These are phyloP conservation scores for Pyrrhura leucotis DNA, from an alignment of 2,797 vertebrate genomes.

Conservation along the genomic window DNA sequence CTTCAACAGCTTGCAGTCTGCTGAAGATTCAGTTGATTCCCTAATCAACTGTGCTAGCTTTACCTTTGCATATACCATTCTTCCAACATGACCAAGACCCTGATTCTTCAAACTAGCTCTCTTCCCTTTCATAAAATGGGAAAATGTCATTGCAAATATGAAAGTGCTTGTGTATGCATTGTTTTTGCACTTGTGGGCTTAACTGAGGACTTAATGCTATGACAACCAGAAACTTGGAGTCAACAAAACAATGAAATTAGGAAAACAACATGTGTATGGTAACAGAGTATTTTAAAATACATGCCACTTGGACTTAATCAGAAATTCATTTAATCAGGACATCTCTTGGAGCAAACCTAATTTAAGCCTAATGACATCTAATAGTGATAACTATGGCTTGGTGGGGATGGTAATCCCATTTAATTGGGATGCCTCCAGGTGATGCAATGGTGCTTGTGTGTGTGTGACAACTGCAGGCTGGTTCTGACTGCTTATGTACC, in stretches of 20 bases:
- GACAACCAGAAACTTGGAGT: background rate
- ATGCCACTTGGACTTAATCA: slow-evolving; percentile 44
- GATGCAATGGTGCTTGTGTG: background rate
- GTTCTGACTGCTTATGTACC: background rate
- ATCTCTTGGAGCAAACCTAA: slow-evolving; percentile 51
- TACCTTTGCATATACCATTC: background rate
- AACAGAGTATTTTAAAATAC: slow-evolving; percentile 16
- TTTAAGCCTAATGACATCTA: slow-evolving; percentile 63
- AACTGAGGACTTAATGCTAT: background rate
- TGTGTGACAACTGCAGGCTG: background rate
- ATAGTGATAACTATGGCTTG: slow-evolving; percentile 44
- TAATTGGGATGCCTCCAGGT: slow-evolving; percentile 61
- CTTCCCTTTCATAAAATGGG: background rate
- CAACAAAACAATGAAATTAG: slow-evolving; percentile 16
- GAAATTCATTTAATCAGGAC: slow-evolving; percentile 45
- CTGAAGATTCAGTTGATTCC: background rate
- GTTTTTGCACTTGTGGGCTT: background rate
- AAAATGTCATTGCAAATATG: background rate
- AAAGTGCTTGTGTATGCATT: background rate
- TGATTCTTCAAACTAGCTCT: background rate
- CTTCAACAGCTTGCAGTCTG: background rate
- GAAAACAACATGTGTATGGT: background rate
- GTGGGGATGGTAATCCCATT: slow-evolving; percentile 35
- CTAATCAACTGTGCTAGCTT: background rate
- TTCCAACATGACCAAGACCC: background rate